Base-by-base conservation (phyloP, 1,140 invertebrate species). In the Drosophila simulans region DNA sequence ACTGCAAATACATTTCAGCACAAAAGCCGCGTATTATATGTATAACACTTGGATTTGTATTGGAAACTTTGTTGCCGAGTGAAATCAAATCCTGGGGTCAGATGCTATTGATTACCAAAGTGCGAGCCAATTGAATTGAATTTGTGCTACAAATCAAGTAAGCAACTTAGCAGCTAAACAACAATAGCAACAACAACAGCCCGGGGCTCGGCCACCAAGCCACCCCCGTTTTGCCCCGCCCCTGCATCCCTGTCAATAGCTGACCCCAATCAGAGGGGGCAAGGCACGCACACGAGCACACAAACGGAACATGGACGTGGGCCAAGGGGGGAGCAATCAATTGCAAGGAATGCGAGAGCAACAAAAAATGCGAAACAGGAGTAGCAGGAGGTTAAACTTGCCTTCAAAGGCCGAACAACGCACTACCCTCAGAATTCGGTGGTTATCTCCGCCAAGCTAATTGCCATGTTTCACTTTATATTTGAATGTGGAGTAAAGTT, bases 131-230 rank as follows among this genome's bases (percentile, higher is more conserved):
- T 88, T 88, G 84, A 88, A 88, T 88, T 88, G 83, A 88, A 89
- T 88, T 88, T 83, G 84, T 76, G 83, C 83, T 77, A 88, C 83
- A 88, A 88, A 88, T 88, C 83, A 88, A 89, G 84, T 89, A 83
- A 88, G 84, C 83, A 83, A 88, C 83, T 89, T 89, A 89, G 74
- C 80, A 88, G 79, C 83, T 80, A 83, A 86, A 86, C 79, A 86
- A 82, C 70, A 74, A 76, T 62, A 64, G 57, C 72, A 63, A 62
- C 59, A 69, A 25, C 62, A 68, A 34, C 54, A 60, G 25, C 71
- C 63, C 43, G 40, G 37, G 54, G 39, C 46, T 20, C 59, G 25
- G 55, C 73, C 57, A 48, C 27, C 35, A 39, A 31, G 17, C 34
- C 79, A 31, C 27, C 53, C 20, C 35, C 8, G 31, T 20, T n/a